Conservation (phyloP, 2,797 vertebrate genomes). For the Stomatorhinus walkeri region DNA sequence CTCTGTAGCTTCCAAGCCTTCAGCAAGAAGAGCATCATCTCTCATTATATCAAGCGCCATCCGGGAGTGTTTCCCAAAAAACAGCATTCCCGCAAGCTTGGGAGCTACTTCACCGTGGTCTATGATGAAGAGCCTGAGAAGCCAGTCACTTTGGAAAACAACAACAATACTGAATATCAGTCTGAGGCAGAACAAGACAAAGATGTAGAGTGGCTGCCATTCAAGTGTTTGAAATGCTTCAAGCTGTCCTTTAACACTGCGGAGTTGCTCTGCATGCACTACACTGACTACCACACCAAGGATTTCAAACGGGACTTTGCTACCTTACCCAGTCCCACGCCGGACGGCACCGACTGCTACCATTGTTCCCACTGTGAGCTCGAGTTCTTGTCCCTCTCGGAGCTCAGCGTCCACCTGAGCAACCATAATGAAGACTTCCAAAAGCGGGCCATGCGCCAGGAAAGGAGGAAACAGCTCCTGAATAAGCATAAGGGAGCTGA, state of each 20-base stretch:
- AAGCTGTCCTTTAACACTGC: constrained; percentile 83
- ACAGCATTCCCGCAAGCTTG: constrained; percentile 88
- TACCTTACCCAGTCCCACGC: constrained; percentile 62
- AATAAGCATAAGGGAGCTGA: constrained; percentile 79
- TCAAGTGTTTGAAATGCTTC: constrained; percentile 92
- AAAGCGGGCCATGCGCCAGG: constrained; percentile 83
- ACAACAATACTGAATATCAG: constrained; percentile 63
- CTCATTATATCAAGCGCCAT: constrained; percentile 98
- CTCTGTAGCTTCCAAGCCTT: constrained; percentile 94
- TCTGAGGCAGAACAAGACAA: constrained; percentile 64
- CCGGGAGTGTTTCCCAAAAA: constrained; percentile 97
- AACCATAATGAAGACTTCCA: constrained; percentile 92
- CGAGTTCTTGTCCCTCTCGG: constrained; percentile 74
- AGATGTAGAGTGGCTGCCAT: constrained; percentile 81
- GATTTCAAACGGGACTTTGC: constrained; percentile 91
- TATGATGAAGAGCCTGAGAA: constrained; percentile 84
- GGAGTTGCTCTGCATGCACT: constrained; percentile 88
- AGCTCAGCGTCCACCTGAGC: constrained; percentile 79
- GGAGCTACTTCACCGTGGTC: constrained; percentile 89
- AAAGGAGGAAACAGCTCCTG: constrained; percentile 83
- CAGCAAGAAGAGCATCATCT: constrained; percentile 96
- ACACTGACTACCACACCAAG: constrained; percentile 85
- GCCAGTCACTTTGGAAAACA: constrained; percentile 47
- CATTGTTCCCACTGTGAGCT: constrained; percentile 91
- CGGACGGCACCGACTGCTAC: constrained; percentile 72